These are phyloP conservation scores for Oscheius sp. DNA, from an alignment of 2,888 invertebrate species.

Conservation along the genomic window DNA sequence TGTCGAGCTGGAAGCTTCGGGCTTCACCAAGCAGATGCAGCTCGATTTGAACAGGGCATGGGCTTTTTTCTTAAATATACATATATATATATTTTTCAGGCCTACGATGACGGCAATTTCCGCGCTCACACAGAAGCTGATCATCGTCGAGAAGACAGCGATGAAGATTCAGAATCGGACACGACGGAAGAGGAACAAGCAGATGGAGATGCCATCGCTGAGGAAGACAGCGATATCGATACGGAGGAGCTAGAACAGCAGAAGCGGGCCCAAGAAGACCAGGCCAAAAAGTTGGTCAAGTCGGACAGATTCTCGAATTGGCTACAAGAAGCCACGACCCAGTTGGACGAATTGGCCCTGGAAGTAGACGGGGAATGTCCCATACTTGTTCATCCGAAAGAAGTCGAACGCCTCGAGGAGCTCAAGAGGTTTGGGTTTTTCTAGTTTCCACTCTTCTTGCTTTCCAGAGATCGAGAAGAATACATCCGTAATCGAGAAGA, in stretches of 20 bases:
- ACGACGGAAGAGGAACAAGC: conserved; percentile 33
- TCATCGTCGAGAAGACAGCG: background rate
- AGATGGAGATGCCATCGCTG: conserved; percentile 23
- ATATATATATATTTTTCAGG: conserved; percentile 43
- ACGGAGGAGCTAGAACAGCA: conserved; percentile 47
- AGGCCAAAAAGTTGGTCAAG: conserved; percentile 51
- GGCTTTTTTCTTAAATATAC: background rate
- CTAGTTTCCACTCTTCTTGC: background rate
- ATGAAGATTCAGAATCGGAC: conserved; percentile 7
- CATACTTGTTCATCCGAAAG: conserved; percentile 44
- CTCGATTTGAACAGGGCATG: conserved; percentile 66
- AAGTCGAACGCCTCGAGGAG: conserved; percentile 36
- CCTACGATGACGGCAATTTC: conserved; percentile 70
- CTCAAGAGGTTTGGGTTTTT: conserved; percentile 15
- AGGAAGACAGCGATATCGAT: conserved; percentile 41
- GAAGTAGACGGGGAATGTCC: conserved; percentile 50
- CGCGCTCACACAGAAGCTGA: conserved; percentile 63
- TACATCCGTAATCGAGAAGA: conserved; percentile 38
- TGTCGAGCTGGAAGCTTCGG: conserved; percentile 89
- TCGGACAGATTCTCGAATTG: conserved; percentile 66
- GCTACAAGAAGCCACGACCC: conserved; percentile 61
- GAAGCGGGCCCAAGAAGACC: conserved; percentile 41
- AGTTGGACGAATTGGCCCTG: conserved; percentile 52
- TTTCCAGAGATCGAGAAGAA: conserved; percentile 32
- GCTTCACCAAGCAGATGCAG: conserved; percentile 82